phyloP scores from a whole-genome alignment of 2,113 vertebrate species.

The Nerophis lumbriciformis region DNA sequence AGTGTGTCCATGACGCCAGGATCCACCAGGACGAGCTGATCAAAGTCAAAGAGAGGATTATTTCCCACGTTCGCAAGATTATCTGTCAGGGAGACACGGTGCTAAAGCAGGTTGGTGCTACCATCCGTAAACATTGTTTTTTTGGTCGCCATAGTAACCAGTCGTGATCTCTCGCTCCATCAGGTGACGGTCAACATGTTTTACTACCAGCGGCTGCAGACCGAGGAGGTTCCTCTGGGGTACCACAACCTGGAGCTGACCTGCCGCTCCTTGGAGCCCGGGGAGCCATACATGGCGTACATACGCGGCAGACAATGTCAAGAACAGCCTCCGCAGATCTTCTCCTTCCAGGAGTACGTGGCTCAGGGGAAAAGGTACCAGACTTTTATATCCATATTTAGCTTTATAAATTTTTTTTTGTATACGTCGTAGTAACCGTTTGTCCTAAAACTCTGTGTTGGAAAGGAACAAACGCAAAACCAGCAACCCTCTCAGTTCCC shows the following conservation, averaged over 20 bases:
- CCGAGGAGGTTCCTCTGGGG: conserved; percentile 70
- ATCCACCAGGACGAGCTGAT: conserved; percentile 76
- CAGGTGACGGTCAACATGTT: conserved; percentile 90
- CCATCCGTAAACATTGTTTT: not conserved
- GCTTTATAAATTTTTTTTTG: too few species aligned
- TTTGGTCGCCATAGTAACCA: not conserved
- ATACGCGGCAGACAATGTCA: conserved; percentile 61
- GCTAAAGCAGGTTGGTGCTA: conserved; percentile 77
- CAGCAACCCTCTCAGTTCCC: conserved; percentile 39
- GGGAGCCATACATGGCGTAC: conserved; percentile 80
- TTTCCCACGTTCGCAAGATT: conserved; percentile 84
- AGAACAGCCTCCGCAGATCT: conserved; percentile 56
- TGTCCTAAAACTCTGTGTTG: not conserved
- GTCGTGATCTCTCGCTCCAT: not conserved
- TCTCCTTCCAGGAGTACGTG: conserved; percentile 76
- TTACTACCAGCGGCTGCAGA: conserved; percentile 73
- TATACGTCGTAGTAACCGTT: too few species aligned
- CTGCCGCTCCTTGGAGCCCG: conserved; percentile 76
- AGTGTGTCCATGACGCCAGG: conserved; percentile 75
- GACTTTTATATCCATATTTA: not conserved
- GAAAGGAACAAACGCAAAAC: conserved; percentile 62
- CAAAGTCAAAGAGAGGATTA: conserved; percentile 76
- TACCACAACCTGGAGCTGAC: conserved; percentile 76
- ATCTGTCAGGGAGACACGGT: conserved; percentile 86
- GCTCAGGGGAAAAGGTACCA: conserved; percentile 67